These are phyloP conservation scores for Poecilia wingei DNA, from an alignment of 2,797 vertebrate species.

Conservation along the genomic window DNA sequence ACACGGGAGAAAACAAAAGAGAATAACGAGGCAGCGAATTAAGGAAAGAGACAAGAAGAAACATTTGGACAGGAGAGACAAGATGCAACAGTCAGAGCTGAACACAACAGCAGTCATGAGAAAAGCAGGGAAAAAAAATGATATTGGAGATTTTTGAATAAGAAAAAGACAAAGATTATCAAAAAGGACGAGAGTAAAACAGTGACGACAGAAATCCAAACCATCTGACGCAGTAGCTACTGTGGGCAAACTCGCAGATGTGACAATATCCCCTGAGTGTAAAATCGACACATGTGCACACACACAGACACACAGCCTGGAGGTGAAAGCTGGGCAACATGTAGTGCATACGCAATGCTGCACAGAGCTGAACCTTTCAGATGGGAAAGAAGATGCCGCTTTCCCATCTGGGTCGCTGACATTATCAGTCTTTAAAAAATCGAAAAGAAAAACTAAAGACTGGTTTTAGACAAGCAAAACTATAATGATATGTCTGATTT, in stretches of 20 bases:
- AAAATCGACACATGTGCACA: constrained; percentile 40
- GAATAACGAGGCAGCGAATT: constrained; percentile 5
- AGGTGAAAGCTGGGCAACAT: constrained; percentile 60
- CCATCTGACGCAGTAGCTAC: constrained; percentile 58
- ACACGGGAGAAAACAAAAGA: constrained; percentile 12
- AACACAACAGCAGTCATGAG: constrained; percentile 25
- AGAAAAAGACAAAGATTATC: constrained; percentile 24
- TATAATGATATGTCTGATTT: not conserved
- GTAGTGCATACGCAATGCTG: constrained; percentile 38
- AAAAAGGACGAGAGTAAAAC: constrained; percentile 24
- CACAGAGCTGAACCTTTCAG: constrained; percentile 19
- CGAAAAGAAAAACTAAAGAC: constrained; percentile 6
- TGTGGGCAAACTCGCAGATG: constrained; percentile 70
- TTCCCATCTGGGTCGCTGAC: constrained; percentile 48
- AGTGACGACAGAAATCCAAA: constrained; percentile 26
- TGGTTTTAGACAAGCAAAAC: not conserved
- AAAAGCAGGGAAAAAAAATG: constrained; percentile 5
- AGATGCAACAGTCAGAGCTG: constrained; percentile 22
- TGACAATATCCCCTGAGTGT: constrained; percentile 56
- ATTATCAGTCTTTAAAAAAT: constrained; percentile 4
- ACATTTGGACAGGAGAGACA: constrained; percentile 12
- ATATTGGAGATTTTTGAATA: not conserved
- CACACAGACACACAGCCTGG: constrained; percentile 48
- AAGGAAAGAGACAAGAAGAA: constrained; percentile 8
- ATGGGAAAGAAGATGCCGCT: constrained; percentile 22